Evolutionary conservation across 2,113 vertebrate species (phyloP).

Genomic region (Gadus chalcogrammus): DNA sequence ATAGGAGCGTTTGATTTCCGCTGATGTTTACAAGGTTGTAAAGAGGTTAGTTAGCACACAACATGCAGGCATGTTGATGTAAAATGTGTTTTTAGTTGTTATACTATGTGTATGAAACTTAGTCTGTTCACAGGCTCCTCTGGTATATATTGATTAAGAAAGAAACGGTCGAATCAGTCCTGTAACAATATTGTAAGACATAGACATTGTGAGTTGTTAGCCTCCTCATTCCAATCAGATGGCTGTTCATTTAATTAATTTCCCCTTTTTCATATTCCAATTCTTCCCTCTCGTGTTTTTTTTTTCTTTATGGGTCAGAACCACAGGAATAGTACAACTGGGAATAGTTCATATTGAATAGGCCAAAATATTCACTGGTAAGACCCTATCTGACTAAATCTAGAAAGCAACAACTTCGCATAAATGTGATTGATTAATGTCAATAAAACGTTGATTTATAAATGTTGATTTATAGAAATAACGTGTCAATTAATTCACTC

Average conservation of each 20-base stretch:
- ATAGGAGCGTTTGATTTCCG: slow-evolving; percentile 42
- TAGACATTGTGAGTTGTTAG: background rate
- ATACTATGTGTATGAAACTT: slow-evolving; percentile 10
- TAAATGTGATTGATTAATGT: background rate
- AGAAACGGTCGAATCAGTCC: slow-evolving; percentile 6
- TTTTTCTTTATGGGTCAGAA: slow-evolving; percentile 21
- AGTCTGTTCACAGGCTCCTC: slow-evolving; percentile 4
- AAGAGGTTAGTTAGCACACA: slow-evolving; percentile 61
- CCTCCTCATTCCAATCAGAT: background rate
- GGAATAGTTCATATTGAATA: slow-evolving; percentile 21
- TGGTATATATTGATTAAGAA: background rate
- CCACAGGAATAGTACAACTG: slow-evolving; percentile 26
- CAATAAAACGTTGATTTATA: background rate
- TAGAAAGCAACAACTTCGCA: background rate
- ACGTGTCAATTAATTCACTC: too few species aligned
- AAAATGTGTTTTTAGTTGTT: slow-evolving; percentile 40
- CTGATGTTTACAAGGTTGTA: slow-evolving; percentile 65
- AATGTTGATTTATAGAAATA: too few species aligned
- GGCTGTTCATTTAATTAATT: slow-evolving; percentile 1
- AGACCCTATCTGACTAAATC: slow-evolving; percentile 13
- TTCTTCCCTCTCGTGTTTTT: slow-evolving; percentile 14
- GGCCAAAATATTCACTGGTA: slow-evolving; percentile 27
- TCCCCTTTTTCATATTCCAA: slow-evolving; percentile 1
- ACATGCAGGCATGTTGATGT: slow-evolving; percentile 87
- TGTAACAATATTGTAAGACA: background rate